These are phyloP conservation scores for Misgurnus anguillicaudatus DNA, from an alignment of 2,113 vertebrate species.

Conservation along the genomic window DNA sequence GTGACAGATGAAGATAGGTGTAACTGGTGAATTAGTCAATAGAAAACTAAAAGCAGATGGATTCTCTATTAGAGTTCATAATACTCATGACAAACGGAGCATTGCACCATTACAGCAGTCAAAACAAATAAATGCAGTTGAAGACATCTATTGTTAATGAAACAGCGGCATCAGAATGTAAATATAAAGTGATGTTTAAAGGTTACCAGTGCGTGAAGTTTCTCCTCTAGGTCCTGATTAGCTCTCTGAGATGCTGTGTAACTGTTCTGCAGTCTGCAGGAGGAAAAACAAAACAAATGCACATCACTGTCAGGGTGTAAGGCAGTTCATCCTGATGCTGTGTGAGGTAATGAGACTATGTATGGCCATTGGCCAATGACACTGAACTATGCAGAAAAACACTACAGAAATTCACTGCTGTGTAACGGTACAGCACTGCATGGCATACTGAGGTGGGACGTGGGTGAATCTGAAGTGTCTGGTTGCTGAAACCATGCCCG, in stretches of 20 bases:
- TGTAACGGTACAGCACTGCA: too few relatives aligned
- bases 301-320: background rate
- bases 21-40: constrained; percentile 9
- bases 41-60: background rate
- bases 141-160: constrained; percentile 30
- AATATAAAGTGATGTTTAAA: constrained; percentile 12
- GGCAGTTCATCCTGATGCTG: background rate
- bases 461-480: too few relatives aligned
- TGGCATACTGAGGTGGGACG: too few relatives aligned
- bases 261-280: constrained; percentile 92
- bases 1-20: background rate
- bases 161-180: background rate
- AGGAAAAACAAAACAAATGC: constrained; percentile 38
- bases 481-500: too few relatives aligned
- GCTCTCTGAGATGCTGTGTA: constrained; percentile 95
- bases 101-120: background rate
- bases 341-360: background rate
- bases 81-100: background rate
- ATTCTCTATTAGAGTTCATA: background rate
- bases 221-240: constrained; percentile 98
- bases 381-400: background rate
- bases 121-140: constrained; percentile 33
- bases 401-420: background rate
- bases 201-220: constrained; percentile 91
- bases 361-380: background rate